phyloP scores from a whole-genome alignment of 2,888 invertebrate species.

The Odontocolon sp. region DNA sequence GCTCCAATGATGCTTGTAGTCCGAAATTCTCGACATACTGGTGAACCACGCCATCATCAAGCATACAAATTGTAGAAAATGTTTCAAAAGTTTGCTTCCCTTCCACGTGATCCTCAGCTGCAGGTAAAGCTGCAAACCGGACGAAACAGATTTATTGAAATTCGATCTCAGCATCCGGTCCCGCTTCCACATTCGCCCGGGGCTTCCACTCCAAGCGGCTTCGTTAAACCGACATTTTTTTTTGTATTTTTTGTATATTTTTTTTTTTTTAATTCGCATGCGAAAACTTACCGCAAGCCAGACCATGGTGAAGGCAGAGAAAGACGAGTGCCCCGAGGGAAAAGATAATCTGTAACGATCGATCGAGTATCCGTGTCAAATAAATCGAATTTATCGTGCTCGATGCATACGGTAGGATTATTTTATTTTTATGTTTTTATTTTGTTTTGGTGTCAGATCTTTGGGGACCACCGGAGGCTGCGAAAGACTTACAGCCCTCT shows the following conservation, averaged over 20 bases:
- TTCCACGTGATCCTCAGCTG: conserved; percentile 92
- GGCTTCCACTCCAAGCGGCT: not conserved
- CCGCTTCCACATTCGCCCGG: conserved; percentile 2
- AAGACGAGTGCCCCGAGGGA: conserved; percentile 95
- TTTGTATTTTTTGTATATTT: conserved; percentile 5
- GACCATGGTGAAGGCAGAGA: conserved; percentile 92
- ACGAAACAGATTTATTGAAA: conserved; percentile 24
- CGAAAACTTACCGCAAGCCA: conserved; percentile 88
- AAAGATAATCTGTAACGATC: conserved; percentile 87
- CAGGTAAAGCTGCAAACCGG: conserved; percentile 88
- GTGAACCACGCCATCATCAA: conserved; percentile 92
- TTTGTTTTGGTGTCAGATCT: not conserved
- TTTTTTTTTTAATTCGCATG: conserved; percentile 28
- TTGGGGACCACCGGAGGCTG: not conserved
- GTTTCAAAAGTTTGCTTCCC: conserved; percentile 90
- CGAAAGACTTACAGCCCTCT: conserved; percentile 42
- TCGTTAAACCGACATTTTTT: conserved; percentile 1
- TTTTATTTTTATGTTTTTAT: conserved; percentile 2
- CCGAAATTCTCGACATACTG: conserved; percentile 94
- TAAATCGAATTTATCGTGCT: conserved; percentile 59
- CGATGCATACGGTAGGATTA: not conserved
- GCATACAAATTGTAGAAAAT: conserved; percentile 91
- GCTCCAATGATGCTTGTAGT: conserved; percentile 99
- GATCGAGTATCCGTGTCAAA: conserved; percentile 67
- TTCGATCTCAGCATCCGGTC: conserved; percentile 27